Conservation (phyloP, 2,888 invertebrate genomes). For the Megaustenia siamemsis region DNA sequence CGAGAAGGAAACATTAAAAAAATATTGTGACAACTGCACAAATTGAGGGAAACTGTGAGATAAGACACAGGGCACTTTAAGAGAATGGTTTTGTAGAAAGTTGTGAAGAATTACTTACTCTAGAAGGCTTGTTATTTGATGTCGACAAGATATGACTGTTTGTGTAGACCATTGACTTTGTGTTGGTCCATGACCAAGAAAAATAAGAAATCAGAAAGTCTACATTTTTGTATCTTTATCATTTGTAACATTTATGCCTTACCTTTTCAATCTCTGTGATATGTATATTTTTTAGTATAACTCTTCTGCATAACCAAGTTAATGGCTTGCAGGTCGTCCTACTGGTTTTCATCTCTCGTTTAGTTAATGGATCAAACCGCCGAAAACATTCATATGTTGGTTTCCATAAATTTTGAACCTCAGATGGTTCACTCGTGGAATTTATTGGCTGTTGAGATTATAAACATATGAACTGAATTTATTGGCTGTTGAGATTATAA, state of each 20-base stretch:
- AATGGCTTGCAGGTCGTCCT: background rate
- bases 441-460: background rate
- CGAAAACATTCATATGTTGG: slow-evolving; percentile 9
- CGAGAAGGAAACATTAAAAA: too few species aligned
- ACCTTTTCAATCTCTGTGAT: slow-evolving; percentile 24
- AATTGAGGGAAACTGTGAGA: too few species aligned
- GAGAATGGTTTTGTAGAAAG: too few species aligned
- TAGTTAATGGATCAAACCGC: slow-evolving; percentile 42
- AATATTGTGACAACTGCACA: too few species aligned
- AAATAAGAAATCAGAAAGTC: too few species aligned
- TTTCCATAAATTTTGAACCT: slow-evolving; percentile 31
- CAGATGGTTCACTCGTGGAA: slow-evolving; percentile 18
- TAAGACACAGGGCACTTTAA: too few species aligned
- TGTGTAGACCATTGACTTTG: too few species aligned
- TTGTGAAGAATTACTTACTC: too few species aligned
- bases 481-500: background rate
- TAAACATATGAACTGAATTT: slow-evolving; percentile 15
- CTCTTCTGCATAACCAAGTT: background rate
- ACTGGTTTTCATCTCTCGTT: slow-evolving; percentile 13
- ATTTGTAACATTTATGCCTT: background rate
- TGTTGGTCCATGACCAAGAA: too few species aligned
- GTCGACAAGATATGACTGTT: too few species aligned
- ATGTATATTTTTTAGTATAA: slow-evolving; percentile 11
- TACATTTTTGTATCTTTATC: too few species aligned
- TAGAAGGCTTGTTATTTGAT: too few species aligned